Evolutionary conservation across 2,113 vertebrate genomes (phyloP), one percentile per base, ranked within the genome.

Genomic region (human (Homo sapiens)): DNA sequence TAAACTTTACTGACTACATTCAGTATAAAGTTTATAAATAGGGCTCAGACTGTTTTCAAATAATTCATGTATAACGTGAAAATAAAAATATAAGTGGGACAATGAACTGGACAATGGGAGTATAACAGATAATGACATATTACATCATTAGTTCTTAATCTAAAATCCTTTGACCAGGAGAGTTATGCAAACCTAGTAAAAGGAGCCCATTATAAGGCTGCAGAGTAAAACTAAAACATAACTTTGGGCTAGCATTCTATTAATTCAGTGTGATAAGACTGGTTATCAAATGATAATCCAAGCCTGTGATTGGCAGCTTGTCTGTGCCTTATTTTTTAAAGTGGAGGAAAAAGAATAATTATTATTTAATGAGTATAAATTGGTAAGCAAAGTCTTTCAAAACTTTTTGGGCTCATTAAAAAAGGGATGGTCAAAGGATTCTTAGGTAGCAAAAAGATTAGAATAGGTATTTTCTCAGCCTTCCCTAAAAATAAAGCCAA

Each of bases 131-230:
- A 61, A 96, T 61, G 57, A 96, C 93, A 90, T 82, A 52, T 38
- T 92, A 79, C 75, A 95, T 93, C 90, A 98, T 89, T 88, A 55
- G 43, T 78, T 94, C 88, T 94, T 89, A 66, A 86, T 43, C 57
- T 64, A 23, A 96, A 64, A 85, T 94, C 22, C 48, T 75, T 92
- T 64, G 55, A 83, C 40, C n/a, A 89, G 38, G 38, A 82, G 32
- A 85, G 38, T 43, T 85, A 57, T 3, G 14, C 40, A 86, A 89
- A 68, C 8, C 32, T 5, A 89, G 57, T 55, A 93, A 80, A 89
- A 78, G 38, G n/a, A 75, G 40, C 14, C 50, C 25, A 70, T 59
- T 89, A 87, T 22, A 90, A 86, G 68, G 43, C 18, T 66, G 2
- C 8, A 83, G 48, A 52, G 3, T n/a, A 89, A 83, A 72, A 96